phyloP scores from a whole-genome alignment of 2,797 vertebrate species.

The Enteromius anoplus region DNA sequence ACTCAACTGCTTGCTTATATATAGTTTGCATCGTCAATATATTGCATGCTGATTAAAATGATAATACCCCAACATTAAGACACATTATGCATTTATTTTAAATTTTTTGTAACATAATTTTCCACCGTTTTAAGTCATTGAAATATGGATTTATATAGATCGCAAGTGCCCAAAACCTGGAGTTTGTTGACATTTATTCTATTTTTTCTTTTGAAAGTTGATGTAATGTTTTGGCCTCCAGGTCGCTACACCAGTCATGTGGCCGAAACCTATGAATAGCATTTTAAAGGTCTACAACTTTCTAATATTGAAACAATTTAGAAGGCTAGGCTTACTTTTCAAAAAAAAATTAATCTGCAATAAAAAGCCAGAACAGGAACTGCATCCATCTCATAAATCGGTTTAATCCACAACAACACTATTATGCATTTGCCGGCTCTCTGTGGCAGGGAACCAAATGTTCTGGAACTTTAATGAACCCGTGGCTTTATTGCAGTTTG shows the following conservation, averaged over 20 bases:
- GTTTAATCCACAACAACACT: constrained; percentile 41
- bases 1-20: neutral
- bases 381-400: constrained; percentile 20
- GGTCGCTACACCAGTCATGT: neutral
- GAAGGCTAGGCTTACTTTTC: neutral
- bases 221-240: neutral
- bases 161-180: neutral
- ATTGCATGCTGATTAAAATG: neutral
- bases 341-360: constrained; percentile 5
- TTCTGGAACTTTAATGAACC: constrained; percentile 47
- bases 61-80: neutral
- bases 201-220: neutral
- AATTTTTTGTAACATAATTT: neutral
- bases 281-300: neutral
- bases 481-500: constrained; percentile 29
- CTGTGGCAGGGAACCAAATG: constrained; percentile 42
- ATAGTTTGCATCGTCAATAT: neutral
- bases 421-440: constrained; percentile 34
- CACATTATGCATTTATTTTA: neutral
- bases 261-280: neutral
- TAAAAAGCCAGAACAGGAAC: constrained; percentile 3
- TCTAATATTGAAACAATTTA: neutral
- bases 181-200: neutral
- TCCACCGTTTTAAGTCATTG: neutral
- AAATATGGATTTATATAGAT: neutral